These are phyloP conservation scores for Sebastes melanostomus DNA, from an alignment of 2,797 vertebrate genomes.

Conservation along the genomic window DNA sequence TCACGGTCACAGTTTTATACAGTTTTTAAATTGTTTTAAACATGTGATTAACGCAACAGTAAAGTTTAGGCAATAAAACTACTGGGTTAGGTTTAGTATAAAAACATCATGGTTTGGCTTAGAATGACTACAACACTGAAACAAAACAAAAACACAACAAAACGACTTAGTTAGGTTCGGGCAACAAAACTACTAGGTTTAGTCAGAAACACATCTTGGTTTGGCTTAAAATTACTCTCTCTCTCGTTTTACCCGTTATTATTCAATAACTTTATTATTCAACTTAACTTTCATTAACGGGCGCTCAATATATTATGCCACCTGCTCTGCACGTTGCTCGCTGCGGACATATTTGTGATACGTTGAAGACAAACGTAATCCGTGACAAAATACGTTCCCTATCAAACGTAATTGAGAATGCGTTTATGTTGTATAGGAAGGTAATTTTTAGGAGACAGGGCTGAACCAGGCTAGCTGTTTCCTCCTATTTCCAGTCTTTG, in stretches of 20 bases:
- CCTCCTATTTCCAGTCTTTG: neutral
- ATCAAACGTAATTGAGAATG: no score
- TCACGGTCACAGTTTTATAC: neutral
- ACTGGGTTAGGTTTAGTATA: neutral
- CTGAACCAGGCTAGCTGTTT: neutral
- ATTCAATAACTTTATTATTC: neutral
- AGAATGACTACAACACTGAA: no score
- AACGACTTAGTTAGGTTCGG: no score
- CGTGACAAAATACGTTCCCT: no score
- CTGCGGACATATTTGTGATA: neutral
- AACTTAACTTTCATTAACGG: neutral
- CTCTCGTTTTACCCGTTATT: neutral
- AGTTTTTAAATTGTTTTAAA: neutral
- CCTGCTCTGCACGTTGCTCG: neutral
- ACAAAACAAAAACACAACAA: no score
- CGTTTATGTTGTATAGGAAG: accelerated
- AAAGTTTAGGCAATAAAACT: neutral
- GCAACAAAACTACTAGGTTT: no score
- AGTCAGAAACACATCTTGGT: no score
- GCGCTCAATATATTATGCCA: no score
- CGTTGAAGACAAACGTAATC: neutral
- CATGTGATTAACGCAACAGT: neutral
- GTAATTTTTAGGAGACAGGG: neutral
- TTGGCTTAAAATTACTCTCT: neutral
- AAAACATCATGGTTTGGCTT: no score